These are phyloP conservation scores for Pristionchus fissidentatus DNA, from an alignment of 2,888 invertebrate genomes.

Conservation along the genomic window DNA sequence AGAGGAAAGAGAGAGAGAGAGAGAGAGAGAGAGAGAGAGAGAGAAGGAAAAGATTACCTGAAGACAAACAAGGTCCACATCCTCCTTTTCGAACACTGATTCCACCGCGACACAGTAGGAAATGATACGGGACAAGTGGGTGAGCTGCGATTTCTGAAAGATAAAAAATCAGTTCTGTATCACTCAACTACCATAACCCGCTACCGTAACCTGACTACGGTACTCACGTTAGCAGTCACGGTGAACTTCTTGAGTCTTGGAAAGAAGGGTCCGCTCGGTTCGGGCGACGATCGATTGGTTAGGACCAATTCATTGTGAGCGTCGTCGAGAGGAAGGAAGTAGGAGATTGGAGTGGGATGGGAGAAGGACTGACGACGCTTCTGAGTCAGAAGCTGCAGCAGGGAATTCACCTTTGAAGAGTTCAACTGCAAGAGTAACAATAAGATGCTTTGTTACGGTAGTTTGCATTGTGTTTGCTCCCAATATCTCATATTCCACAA, in stretches of 20 bases:
- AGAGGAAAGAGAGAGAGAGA: not conserved
- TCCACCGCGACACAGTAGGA: constrained; percentile 68
- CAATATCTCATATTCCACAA: no score
- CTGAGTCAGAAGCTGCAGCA: constrained; percentile 57
- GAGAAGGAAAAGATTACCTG: constrained; percentile 42
- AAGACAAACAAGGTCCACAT: constrained; percentile 66
- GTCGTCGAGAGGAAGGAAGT: constrained; percentile 50
- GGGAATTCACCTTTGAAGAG: constrained; percentile 62
- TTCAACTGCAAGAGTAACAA: constrained; percentile 62
- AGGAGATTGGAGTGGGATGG: constrained; percentile 45
- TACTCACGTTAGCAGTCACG: constrained; percentile 65
- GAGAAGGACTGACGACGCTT: constrained; percentile 45
- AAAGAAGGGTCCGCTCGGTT: constrained; percentile 63
- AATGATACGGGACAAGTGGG: constrained; percentile 64
- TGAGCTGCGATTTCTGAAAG: constrained; percentile 55
- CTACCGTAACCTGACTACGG: no score
- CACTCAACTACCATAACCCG: no score
- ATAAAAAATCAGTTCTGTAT: no score
- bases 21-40: not conserved
- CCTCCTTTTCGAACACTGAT: constrained; percentile 62
- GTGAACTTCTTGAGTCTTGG: constrained; percentile 65
- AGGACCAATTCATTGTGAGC: constrained; percentile 39
- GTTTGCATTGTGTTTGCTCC: no score
- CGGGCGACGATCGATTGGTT: not conserved
- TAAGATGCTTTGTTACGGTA: no score